Evolutionary conservation across 2,113 vertebrate genomes (phyloP).

Genomic region (Atractosteus spatula): DNA sequence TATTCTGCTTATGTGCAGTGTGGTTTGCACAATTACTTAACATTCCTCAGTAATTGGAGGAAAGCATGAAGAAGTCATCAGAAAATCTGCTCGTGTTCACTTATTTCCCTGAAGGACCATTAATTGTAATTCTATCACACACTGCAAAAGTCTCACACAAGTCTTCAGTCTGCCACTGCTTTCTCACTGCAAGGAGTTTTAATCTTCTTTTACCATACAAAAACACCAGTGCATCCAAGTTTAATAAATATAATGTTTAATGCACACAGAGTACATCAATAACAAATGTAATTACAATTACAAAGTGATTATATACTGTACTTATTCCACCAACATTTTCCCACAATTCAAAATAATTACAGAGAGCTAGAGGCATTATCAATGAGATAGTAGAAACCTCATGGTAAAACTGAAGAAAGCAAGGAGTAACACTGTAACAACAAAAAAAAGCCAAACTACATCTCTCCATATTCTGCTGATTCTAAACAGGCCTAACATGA

Average conservation of each 20-base stretch:
- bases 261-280: background rate
- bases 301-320: background rate
- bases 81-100: background rate
- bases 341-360: slow-evolving; percentile 2
- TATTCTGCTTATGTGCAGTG: background rate
- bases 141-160: slow-evolving; percentile 5
- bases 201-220: no score
- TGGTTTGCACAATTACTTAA: background rate
- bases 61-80: slow-evolving; percentile 7
- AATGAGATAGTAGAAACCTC: background rate
- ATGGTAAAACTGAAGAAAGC: no score
- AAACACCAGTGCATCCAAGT: background rate
- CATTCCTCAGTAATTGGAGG: background rate
- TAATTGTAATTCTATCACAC: slow-evolving; percentile 13
- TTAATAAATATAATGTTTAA: background rate
- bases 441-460: no score
- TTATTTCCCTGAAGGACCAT: slow-evolving; percentile 8
- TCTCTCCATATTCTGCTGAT: no score
- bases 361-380: background rate
- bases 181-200: no score
- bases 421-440: no score
- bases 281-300: slow-evolving; percentile 13
- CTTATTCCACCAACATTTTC: background rate
- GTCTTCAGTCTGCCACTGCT: background rate
- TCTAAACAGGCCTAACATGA: no score